A percentile compares a stretch with the other conserved stretches of the same genome.
Evolutionary conservation across 2,113 vertebrate genomes (phyloP).

Genomic region (Tenebrosternarchus preto): DNA sequence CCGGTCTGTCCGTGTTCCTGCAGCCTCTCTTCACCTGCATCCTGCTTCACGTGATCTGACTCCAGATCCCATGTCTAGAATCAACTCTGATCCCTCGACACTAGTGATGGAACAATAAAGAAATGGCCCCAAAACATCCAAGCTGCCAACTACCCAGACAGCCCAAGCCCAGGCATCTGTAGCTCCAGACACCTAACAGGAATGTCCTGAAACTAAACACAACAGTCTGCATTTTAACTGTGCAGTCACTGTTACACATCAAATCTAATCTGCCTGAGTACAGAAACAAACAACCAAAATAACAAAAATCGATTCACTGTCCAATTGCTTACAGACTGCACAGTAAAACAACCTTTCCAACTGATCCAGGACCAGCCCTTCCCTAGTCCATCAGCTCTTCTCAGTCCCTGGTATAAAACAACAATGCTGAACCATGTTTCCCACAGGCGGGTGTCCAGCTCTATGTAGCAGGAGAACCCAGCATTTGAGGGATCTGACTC

Average conservation of each 20-base stretch:
- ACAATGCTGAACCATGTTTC: background rate
- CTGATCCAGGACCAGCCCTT: constrained; percentile 15
- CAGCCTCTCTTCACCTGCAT: background rate
- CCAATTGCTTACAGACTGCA: background rate
- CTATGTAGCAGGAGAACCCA: constrained; percentile 67
- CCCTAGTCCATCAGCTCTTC: background rate
- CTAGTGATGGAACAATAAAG: background rate
- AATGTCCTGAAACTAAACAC: too few species aligned
- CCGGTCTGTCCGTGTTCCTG: background rate
- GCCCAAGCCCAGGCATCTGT: too few species aligned
- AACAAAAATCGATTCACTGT: too few species aligned
- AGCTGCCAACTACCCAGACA: too few species aligned
- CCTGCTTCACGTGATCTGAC: too few species aligned
- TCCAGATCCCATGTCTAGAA: background rate
- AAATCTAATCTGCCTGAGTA: too few species aligned
- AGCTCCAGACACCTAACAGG: too few species aligned
- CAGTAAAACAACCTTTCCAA: background rate
- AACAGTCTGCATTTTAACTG: too few species aligned
- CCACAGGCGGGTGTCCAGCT: constrained; percentile 56
- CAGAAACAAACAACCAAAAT: too few species aligned
- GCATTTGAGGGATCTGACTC: constrained; percentile 66
- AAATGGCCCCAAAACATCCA: background rate
- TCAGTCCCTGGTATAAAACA: background rate
- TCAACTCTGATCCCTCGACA: background rate
- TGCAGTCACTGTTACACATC: too few species aligned